These are phyloP conservation scores for Megalops cyprinoides DNA, from an alignment of 2,797 vertebrate species.

Conservation along the genomic window DNA sequence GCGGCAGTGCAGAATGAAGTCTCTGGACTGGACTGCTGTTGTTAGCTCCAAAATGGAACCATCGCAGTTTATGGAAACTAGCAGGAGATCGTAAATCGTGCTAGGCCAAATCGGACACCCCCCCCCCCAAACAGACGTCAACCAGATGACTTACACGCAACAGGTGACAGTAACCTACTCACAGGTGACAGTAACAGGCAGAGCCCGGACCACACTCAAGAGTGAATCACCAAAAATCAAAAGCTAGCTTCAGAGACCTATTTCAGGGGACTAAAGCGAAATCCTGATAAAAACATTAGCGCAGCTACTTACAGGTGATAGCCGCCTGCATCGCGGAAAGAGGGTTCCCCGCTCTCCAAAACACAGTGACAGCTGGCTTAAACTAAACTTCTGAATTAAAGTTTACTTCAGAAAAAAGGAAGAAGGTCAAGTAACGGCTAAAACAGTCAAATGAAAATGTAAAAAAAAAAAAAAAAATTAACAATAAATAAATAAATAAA, in stretches of 20 bases:
- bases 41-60: not conserved
- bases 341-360: conserved; percentile 37
- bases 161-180: too few species aligned
- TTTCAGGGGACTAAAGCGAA: conserved; percentile 15
- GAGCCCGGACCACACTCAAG: conserved; percentile 6
- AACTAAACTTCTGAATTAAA: conserved; percentile 65
- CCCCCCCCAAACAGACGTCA: not conserved
- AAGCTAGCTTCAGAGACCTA: conserved; percentile 22
- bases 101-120: not conserved
- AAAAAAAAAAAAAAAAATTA: conserved; percentile 46
- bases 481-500: conserved; percentile 39
- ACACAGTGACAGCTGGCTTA: conserved; percentile 65
- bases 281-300: conserved; percentile 16
- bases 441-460: conserved; percentile 58
- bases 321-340: conserved; percentile 39
- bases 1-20: not conserved
- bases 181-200: conserved; percentile 22
- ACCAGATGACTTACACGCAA: too few species aligned
- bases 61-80: not conserved
- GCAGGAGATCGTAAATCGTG: not conserved
- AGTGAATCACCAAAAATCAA: conserved; percentile 15
- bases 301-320: conserved; percentile 18
- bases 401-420: conserved; percentile 64
- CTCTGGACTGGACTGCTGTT: not conserved
- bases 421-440: conserved; percentile 41